Base-by-base conservation (phyloP, 2,113 vertebrate species). In the Columba janthina region DNA sequence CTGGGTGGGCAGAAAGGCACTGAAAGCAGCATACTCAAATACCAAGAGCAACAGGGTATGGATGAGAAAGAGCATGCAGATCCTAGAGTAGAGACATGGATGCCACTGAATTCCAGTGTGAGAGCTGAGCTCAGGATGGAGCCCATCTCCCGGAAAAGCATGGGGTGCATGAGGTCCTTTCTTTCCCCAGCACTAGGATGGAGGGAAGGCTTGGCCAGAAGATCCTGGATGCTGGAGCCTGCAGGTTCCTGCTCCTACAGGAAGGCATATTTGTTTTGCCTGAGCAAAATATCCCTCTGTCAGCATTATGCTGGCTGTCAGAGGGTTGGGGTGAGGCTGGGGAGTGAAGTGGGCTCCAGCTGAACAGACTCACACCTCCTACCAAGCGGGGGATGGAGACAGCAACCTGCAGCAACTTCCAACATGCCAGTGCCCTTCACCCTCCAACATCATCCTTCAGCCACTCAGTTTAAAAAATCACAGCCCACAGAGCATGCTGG, bases 191-290 rank as follows among this genome's bases (percentile, higher is more conserved):
- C 8, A 2, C 73, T 31, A 66, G 48, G 34, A 60, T n/a, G 36
- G 42, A 82, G 53, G 76, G 48, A 88, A 87, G 79, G 91, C 79
- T 44, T 94, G 88, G 84, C 90, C 77, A 83, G 38, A 67, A 57
- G 73, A 97, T 90, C 96, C 97, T 93, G 93, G 97, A 97, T 95
- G 61, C 75, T 31, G 90, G 48, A 86, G 53, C 25, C 44, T 22
- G 60, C 56, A 94, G 90, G 96, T 97, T 97, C 97, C 97, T 97
- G 96, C 81, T 97, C 64, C 57, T 75, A 25, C n/a, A 2, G 18
- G 66, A 94, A 94, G 54, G 81, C 92, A 1, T 97, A 84, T 97
- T 97, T 97, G 89, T 80, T 96, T 94, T 97, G 81, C 46, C 78
- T 79, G 72, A 91, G 50, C 24, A 15, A 53, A 60, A 29, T 83